A percentile compares a stretch with the other conserved stretches of the same genome.
phyloP scores from a whole-genome alignment of 2,797 vertebrate species.

The Cetoscarus ocellatus region DNA sequence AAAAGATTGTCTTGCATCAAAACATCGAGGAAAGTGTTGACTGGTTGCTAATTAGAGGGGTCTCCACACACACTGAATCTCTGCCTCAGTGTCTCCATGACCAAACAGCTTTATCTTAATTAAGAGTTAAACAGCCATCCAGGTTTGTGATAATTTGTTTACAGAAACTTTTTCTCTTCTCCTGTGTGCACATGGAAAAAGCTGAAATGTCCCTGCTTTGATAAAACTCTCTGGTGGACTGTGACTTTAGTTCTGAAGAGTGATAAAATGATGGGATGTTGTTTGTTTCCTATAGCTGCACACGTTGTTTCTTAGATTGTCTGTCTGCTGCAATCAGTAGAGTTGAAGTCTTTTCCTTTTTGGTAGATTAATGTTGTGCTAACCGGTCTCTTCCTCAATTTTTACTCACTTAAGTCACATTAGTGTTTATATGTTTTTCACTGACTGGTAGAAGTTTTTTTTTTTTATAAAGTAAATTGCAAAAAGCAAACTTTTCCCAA shows the following conservation, averaged over 20 bases:
- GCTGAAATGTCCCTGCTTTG: constrained; percentile 34
- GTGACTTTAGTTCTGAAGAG: constrained; percentile 22
- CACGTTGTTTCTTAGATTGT: constrained; percentile 3
- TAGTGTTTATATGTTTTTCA: no score
- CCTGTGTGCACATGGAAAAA: constrained; percentile 27
- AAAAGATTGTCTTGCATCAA: constrained; percentile 84
- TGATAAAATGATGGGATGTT: constrained; percentile 68
- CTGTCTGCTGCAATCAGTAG: no score
- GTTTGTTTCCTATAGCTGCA: constrained; percentile 58
- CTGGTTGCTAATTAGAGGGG: constrained; percentile 84
- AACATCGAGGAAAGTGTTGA: constrained; percentile 79
- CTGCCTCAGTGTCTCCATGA: constrained; percentile 78
- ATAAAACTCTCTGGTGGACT: constrained; percentile 72
- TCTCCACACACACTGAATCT: constrained; percentile 67
- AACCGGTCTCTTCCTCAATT: no score
- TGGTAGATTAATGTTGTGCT: no score
- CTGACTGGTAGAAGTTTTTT: no score
- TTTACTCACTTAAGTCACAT: no score
- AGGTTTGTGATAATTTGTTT: constrained; percentile 74
- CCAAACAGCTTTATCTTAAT: constrained; percentile 87
- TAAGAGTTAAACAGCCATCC: constrained; percentile 84
- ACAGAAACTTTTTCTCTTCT: constrained; percentile 32
- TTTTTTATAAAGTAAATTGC: no score
- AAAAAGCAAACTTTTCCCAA: no score
- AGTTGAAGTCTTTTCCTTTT: no score